Conservation (phyloP, 2,888 invertebrate species). For the Anthrax anthrax region DNA sequence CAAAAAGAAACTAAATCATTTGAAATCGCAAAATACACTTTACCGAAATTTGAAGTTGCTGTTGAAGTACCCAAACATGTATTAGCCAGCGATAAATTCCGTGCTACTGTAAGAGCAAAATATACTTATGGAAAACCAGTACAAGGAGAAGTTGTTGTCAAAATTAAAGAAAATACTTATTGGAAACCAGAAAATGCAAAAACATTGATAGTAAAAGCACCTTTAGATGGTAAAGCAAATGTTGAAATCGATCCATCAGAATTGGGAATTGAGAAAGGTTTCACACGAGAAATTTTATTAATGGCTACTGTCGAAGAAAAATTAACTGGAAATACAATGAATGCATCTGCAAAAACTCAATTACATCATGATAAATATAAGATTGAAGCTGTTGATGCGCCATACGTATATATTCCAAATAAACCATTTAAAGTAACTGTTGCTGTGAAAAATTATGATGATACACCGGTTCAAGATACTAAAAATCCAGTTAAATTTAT, state of each 20-base stretch:
- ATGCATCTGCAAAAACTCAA: constrained; percentile 54
- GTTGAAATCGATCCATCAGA: constrained; percentile 67
- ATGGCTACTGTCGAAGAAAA: constrained; percentile 81
- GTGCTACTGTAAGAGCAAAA: constrained; percentile 60
- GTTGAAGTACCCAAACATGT: constrained; percentile 64
- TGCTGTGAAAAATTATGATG: constrained; percentile 58
- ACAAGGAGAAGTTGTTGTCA: constrained; percentile 68
- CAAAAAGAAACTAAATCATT: constrained; percentile 8
- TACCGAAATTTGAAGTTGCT: constrained; percentile 79
- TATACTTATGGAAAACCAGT: constrained; percentile 79
- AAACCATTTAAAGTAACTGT: constrained; percentile 49
- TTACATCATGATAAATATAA: constrained; percentile 65
- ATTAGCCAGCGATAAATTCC: constrained; percentile 60
- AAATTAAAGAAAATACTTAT: constrained; percentile 40
- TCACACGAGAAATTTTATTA: constrained; percentile 13
- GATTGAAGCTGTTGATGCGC: constrained; percentile 61
- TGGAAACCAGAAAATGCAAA: neutral
- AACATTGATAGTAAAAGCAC: constrained; percentile 37
- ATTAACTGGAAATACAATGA: constrained; percentile 66
- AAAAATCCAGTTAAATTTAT: constrained; percentile 41
- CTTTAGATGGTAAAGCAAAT: constrained; percentile 47
- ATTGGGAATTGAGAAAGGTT: constrained; percentile 44
- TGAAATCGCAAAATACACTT: constrained; percentile 70
- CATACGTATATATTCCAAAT: constrained; percentile 80
- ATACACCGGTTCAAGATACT: constrained; percentile 45